These are phyloP conservation scores for Arge pagana DNA, from an alignment of 2,888 invertebrate genomes.

Conservation along the genomic window DNA sequence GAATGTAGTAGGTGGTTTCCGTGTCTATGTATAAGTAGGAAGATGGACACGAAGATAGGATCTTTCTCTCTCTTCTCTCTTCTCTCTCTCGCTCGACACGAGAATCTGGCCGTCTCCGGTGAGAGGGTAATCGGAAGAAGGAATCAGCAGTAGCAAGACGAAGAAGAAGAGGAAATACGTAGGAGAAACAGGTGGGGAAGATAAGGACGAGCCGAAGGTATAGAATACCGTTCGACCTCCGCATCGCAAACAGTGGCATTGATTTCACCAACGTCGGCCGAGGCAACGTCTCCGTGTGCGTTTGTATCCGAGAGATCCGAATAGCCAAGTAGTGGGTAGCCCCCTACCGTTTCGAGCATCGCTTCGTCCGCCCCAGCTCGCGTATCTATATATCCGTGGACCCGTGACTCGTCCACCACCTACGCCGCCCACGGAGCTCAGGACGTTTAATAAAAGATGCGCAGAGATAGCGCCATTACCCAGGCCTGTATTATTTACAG, in stretches of 20 bases:
- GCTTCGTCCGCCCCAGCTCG: conserved; percentile 15
- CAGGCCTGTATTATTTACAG: conserved; percentile 54
- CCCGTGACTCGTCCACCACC: conserved; percentile 18
- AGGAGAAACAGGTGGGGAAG: conserved; percentile 3
- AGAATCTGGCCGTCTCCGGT: too few species aligned
- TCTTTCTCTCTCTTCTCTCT: too few species aligned
- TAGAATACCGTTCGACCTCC: conserved; percentile 48
- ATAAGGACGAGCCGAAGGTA: conserved; percentile 3
- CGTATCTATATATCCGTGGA: conserved; percentile 8
- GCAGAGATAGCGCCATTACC: conserved; percentile 60
- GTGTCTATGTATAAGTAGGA: too few species aligned
- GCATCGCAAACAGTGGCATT: conserved; percentile 58
- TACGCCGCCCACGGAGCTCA: conserved; percentile 13
- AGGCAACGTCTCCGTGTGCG: conserved; percentile 21
- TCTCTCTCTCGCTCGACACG: too few species aligned
- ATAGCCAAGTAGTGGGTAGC: conserved; percentile 38
- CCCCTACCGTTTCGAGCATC: conserved; percentile 5
- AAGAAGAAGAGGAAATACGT: too few species aligned
- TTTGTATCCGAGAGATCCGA: conserved; percentile 24
- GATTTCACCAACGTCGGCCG: conserved; percentile 57
- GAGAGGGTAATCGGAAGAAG: too few species aligned
- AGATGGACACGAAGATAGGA: too few species aligned
- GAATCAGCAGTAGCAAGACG: too few species aligned
- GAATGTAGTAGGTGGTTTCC: too few species aligned
- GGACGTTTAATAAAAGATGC: conserved; percentile 59